phyloP scores from a whole-genome alignment of 2,888 invertebrate species.

The Azorinus chamasolen region DNA sequence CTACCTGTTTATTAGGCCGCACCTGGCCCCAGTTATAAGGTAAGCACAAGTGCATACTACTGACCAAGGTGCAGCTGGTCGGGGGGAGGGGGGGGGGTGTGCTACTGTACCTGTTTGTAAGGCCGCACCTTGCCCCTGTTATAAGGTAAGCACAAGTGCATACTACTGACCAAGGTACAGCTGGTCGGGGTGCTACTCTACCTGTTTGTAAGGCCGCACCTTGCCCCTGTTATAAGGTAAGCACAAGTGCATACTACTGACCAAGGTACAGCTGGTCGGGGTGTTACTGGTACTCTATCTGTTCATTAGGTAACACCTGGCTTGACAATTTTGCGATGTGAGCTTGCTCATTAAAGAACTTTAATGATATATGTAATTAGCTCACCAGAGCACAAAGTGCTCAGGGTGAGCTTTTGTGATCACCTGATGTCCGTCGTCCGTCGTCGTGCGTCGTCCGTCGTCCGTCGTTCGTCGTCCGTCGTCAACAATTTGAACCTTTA shows the following conservation, averaged over 20 bases:
- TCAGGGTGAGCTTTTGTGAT: no score
- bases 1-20: conserved; percentile 96
- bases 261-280: conserved; percentile 97
- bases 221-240: conserved; percentile 93
- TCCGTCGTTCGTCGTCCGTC: no score
- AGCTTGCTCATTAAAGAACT: no score
- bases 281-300: conserved; percentile 99
- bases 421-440: no score
- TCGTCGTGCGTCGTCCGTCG: no score
- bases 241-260: conserved; percentile 93
- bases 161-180: conserved; percentile 96
- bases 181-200: conserved; percentile 99
- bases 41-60: conserved; percentile 92
- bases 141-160: conserved; percentile 92
- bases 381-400: no score
- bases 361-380: no score
- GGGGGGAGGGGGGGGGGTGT: conserved; percentile 96
- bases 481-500: no score
- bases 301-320: conserved; percentile 95
- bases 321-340: conserved; percentile 98
- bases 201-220: conserved; percentile 95
- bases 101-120: conserved; percentile 97
- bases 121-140: conserved; percentile 95
- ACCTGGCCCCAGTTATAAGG: conserved; percentile 94
- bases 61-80: conserved; percentile 98